A percentile compares a stretch with the other conserved stretches of the same genome.
Evolutionary conservation across 2,797 vertebrate species (phyloP).

Genomic region (Serranus cabrilla): DNA sequence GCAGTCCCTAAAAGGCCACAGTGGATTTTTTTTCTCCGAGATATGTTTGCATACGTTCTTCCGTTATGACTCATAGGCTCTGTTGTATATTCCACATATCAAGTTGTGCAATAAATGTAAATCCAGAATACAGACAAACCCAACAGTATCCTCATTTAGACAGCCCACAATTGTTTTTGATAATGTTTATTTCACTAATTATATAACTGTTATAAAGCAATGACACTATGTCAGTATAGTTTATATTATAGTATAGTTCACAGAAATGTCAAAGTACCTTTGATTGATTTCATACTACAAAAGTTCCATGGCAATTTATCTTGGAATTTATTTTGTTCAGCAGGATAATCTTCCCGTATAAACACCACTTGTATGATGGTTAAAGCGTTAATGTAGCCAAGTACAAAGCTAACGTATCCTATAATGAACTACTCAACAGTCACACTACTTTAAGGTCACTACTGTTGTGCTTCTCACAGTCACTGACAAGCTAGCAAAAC

Average conservation of each 20-base stretch:
- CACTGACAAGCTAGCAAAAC: too few relatives aligned
- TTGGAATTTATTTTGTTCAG: too few relatives aligned
- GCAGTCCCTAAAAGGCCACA: not conserved
- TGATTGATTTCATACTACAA: too few relatives aligned
- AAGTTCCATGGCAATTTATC: too few relatives aligned
- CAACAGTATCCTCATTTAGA: not conserved
- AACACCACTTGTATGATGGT: too few relatives aligned
- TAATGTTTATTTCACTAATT: constrained; percentile 12
- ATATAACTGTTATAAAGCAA: constrained; percentile 22
- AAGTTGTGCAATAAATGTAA: not conserved
- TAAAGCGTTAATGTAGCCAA: too few relatives aligned
- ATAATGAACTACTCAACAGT: too few relatives aligned
- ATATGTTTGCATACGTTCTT: not conserved
- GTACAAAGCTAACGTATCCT: too few relatives aligned
- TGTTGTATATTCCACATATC: constrained; percentile 31
- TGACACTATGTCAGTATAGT: too few relatives aligned
- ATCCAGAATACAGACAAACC: constrained; percentile 8
- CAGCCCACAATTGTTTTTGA: not conserved
- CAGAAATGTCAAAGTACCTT: not conserved
- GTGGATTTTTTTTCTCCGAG: not conserved
- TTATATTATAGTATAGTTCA: not conserved
- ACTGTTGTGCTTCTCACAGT: too few relatives aligned
- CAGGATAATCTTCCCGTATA: too few relatives aligned
- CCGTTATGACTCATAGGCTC: constrained; percentile 2
- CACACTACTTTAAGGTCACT: too few relatives aligned